phyloP scores from a whole-genome alignment of 2,797 vertebrate species.

The Zenarchopterus dispar region DNA sequence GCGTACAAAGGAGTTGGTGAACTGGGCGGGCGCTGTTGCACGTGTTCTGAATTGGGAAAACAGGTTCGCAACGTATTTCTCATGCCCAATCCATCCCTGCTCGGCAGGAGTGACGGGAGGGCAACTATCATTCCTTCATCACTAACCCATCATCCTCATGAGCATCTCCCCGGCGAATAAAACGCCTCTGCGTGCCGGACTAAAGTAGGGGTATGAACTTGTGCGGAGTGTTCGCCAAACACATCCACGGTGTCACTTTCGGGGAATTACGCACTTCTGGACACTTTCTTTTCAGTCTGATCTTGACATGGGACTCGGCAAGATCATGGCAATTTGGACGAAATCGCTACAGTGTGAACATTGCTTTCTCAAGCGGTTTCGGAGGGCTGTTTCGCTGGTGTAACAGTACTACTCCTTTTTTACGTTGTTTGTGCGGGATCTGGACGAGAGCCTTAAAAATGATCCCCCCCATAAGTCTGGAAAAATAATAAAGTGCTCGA shows the following conservation, averaged over 20 bases:
- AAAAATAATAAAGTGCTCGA: constrained; percentile 57
- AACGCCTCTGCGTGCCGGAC: constrained; percentile 48
- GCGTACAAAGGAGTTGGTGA: constrained; percentile 67
- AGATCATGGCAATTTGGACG: constrained; percentile 54
- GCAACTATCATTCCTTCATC: constrained; percentile 79
- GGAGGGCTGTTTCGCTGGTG: constrained; percentile 35
- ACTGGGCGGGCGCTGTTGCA: constrained; percentile 81
- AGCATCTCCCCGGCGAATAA: constrained; percentile 66
- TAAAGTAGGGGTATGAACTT: constrained; percentile 55
- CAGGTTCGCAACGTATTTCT: constrained; percentile 77
- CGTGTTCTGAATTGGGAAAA: constrained; percentile 84
- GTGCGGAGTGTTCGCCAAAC: constrained; percentile 56
- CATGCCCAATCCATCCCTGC: constrained; percentile 84
- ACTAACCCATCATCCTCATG: constrained; percentile 63
- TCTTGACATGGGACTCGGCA: constrained; percentile 54
- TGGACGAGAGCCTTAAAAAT: constrained; percentile 56
- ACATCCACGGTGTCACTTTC: constrained; percentile 41
- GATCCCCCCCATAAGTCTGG: constrained; percentile 50
- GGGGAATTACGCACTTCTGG: constrained; percentile 74
- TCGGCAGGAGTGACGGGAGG: constrained; percentile 78
- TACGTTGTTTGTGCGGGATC: constrained; percentile 34
- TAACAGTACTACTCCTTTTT: constrained; percentile 35
- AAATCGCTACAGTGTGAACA: constrained; percentile 30
- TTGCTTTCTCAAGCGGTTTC: constrained; percentile 43
- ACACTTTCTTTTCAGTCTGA: constrained; percentile 63